Evolutionary conservation across 2,113 vertebrate genomes (phyloP), one percentile per base, ranked within the genome.

Genomic region (Nycticryphes semicollaris): DNA sequence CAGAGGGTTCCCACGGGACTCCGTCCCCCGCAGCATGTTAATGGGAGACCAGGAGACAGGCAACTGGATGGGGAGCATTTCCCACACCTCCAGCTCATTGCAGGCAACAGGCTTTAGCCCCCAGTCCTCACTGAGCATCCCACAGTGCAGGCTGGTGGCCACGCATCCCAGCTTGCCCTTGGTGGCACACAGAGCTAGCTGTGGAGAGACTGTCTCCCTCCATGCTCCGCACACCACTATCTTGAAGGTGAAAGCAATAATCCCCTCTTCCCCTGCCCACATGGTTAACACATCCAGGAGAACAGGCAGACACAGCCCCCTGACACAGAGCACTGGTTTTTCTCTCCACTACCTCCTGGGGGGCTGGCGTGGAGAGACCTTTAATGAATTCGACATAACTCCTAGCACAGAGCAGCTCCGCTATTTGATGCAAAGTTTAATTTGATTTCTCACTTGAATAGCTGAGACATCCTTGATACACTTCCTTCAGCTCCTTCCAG

Each of bases 371-470:
- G 2, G 23, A 30, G n/a, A 50, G 78, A 50, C 51, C 84, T 86
- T 62, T 80, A 91, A 79, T 87, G 87, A 92, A 79, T 75, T 56
- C 11, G 21, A 92, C 91, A 75, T 11, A 64, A 88, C 73, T 94
- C 84, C 88, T 59, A 68, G 60, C 89, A 85, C 91, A 67, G 48
- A 89, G 77, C 81, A 89, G 95, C 87, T 77, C 85, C 21, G 9
- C 74, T 66, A 78, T 62, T 17, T 24, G 93, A 96, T 94, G 95
- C 97, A 82, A 85, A 90, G 79, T 96, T 97, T 97, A 96, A 97
- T 97, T 97, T 94, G 93, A 97, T 97, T 96, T 97, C 92, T 97
- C 96, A 97, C 95, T 95, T 21, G 81, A 97, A 72, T 96, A 93
- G 94, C 90, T 94, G 96, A 97, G 93, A 94, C 97, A 89, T 91